Evolutionary conservation across 2,888 invertebrate genomes (phyloP), one percentile per base, ranked within the genome.

Genomic region (Antheraea yamamai): DNA sequence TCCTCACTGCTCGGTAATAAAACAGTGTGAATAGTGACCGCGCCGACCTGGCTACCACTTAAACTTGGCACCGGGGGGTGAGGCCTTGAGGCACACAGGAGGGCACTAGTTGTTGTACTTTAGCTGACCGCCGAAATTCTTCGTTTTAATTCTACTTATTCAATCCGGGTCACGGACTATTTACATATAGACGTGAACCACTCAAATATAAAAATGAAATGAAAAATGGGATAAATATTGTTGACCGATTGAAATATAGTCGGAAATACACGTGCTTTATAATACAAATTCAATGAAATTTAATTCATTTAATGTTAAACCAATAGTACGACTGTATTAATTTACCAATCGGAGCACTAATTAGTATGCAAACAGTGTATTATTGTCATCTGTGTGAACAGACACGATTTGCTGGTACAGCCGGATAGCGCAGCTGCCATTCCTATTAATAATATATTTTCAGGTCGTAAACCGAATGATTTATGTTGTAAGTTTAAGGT

Each of bases 11-110:
- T 77, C 35, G 71, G 76, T 73, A 35, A 77, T 79, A 81, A 81
- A 79, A 47, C 75, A 77, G 68, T 75, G 52, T 80, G 78, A 80
- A 77, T 78, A 76, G 78, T 80, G 75, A 75, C 70, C 47, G 51
- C n/a, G 30, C 52, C 72, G 77, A 75, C 71, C 58, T n/a, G 58
- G n/a, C 20, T 58, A 58, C 58, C 72, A n/a, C n/a, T 35, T 8
- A 39, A 52, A 64, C 39, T 39, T 8, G 66, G 14, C 4, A 10
- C 30, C 30, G 26, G 14, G 16, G 66, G 64, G n/a, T 64, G 10
- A 23, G 52, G 52, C 52, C 52, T 58, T 58, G 20, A n/a, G 58
- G 20, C n/a, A 20, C 58, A 58, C 26, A 14, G 64, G 26, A 61
- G 64, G 14, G 26, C 68, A 10, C 68, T 70, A 26, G 18, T 35